These are phyloP conservation scores for Periplaneta americana DNA, from an alignment of 1,140 invertebrate species.

Conservation along the genomic window DNA sequence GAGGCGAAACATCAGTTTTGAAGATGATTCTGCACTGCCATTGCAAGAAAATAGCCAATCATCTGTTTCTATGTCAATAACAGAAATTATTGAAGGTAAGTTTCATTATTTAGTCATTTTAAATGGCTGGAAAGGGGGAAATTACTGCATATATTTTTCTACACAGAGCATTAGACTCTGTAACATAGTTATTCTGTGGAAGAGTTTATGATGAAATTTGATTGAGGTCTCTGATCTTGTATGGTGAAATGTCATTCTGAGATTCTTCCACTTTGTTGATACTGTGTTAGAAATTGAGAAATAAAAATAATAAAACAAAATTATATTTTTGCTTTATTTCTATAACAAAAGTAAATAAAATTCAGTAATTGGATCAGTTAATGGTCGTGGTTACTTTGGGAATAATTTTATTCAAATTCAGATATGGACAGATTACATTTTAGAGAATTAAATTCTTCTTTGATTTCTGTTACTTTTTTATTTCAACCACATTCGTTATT, in stretches of 20 bases:
- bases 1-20: conserved; percentile 65
- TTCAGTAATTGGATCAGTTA: no score
- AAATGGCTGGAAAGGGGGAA: background rate
- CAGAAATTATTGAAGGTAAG: conserved; percentile 26
- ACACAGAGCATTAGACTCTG: background rate
- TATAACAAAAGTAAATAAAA: no score
- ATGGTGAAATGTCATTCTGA: background rate
- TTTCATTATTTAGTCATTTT: background rate
- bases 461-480: no score
- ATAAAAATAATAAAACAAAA: no score
- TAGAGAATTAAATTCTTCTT: no score
- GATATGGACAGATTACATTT: no score
- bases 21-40: conserved; percentile 47
- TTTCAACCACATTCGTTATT: no score
- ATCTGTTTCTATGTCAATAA: conserved; percentile 34
- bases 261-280: background rate
- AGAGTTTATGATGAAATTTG: background rate
- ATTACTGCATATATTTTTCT: no score
- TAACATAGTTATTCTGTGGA: background rate
- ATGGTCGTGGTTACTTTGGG: no score
- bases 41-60: conserved; percentile 38
- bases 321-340: no score
- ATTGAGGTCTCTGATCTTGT: background rate
- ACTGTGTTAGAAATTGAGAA: no score
- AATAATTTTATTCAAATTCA: no score